phyloP scores from a whole-genome alignment of 1,140 invertebrate species.

The Thrips palmi region DNA sequence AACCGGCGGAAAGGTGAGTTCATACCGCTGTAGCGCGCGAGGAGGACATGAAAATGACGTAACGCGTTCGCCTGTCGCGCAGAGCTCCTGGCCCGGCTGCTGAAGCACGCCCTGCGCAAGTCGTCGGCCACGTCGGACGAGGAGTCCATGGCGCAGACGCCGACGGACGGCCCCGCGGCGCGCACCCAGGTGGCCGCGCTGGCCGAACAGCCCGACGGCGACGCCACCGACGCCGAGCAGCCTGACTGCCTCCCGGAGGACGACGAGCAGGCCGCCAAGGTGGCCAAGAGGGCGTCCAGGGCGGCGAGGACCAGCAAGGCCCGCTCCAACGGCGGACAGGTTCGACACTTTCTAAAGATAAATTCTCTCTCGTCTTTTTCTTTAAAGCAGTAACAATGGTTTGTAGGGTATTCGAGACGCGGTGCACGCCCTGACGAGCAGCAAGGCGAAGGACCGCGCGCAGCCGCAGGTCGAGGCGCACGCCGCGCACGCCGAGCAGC shows the following conservation, averaged over 20 bases:
- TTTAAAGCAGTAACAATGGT: too few species aligned
- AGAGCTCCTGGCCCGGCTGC: slow-evolving; percentile 9
- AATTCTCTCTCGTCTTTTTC: too few species aligned
- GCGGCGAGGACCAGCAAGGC: background rate
- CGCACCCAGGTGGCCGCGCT: too few species aligned
- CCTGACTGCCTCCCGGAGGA: slow-evolving; percentile 43
- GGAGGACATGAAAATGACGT: slow-evolving; percentile 12
- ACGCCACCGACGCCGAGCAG: slow-evolving; percentile 42
- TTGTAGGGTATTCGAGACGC: too few species aligned
- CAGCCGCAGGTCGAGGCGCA: too few species aligned
- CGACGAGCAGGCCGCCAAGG: slow-evolving; percentile 18
- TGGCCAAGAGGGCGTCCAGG: background rate
- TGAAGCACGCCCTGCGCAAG: slow-evolving; percentile 9
- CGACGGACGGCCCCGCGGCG: too few species aligned
- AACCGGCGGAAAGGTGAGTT: slow-evolving; percentile 22
- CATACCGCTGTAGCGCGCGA: slow-evolving; percentile 6
- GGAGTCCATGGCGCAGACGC: slow-evolving; percentile 23
- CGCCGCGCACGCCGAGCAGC: too few species aligned
- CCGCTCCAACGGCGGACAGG: too few species aligned
- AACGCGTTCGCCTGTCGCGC: slow-evolving; percentile 10
- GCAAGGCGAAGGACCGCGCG: too few species aligned
- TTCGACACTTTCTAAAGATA: too few species aligned
- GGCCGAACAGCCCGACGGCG: too few species aligned
- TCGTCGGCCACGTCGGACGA: slow-evolving; percentile 31
- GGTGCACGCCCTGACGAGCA: too few species aligned